phyloP scores from a whole-genome alignment of 2,888 invertebrate genomes.

The Campoplex nolae region DNA sequence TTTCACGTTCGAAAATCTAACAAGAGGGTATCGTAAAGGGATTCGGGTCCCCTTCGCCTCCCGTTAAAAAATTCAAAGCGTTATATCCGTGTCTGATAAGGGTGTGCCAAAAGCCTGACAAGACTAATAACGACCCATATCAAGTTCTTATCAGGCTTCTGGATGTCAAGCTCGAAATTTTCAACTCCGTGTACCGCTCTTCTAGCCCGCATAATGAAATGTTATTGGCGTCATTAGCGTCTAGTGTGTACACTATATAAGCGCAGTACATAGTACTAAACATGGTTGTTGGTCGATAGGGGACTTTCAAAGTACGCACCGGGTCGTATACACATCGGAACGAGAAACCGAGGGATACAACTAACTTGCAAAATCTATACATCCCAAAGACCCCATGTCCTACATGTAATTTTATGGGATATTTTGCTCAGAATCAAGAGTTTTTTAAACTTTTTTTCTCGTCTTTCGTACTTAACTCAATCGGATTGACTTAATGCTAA shows the following conservation, averaged over 20 bases:
- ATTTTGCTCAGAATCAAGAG: background rate
- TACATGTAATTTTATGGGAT: background rate
- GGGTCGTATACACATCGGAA: conserved; percentile 31
- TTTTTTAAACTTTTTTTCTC: background rate
- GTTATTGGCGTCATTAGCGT: conserved; percentile 58
- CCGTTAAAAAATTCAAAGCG: conserved; percentile 19
- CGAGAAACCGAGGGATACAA: conserved; percentile 45
- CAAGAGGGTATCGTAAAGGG: conserved; percentile 6
- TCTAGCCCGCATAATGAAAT: conserved; percentile 45
- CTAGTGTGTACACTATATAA: conserved; percentile 17
- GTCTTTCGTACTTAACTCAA: background rate
- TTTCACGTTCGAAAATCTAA: conserved; percentile 24
- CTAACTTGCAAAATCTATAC: conserved; percentile 33
- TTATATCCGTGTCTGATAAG: conserved; percentile 25
- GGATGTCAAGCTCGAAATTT: conserved; percentile 19
- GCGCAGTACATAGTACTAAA: conserved; percentile 25
- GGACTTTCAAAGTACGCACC: conserved; percentile 19
- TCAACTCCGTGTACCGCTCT: conserved; percentile 6
- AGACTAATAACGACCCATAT: conserved; percentile 26
- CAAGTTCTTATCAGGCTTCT: conserved; percentile 21
- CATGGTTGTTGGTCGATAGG: conserved; percentile 20
- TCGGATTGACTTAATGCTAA: background rate
- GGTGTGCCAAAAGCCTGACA: conserved; percentile 42
- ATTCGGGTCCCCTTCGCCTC: background rate
- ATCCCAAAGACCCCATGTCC: conserved; percentile 13